Base-by-base conservation (phyloP, 2,113 vertebrate genomes). In the Sinocyclocheilus grahami region DNA sequence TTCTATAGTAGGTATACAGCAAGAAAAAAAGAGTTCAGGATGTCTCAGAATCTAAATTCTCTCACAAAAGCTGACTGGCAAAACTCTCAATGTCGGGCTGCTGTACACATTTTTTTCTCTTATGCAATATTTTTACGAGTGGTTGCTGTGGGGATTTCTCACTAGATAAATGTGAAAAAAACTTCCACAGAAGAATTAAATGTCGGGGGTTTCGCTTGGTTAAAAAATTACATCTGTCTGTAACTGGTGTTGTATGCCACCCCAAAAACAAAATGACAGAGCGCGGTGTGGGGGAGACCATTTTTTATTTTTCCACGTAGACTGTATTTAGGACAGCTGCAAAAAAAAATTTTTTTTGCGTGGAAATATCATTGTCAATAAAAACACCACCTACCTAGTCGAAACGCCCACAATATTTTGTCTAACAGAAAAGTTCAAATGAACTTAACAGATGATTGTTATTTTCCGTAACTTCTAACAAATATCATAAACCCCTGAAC, bases 71-170 rank as follows among this genome's bases (percentile, higher is more conserved):
- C 71, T 71, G 67, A 72, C 69, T 72, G 69, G 33, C 69, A 20
- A 24, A 24, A 48, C 72, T 75, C 12, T 77, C 62, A 67, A 77
- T 48, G 22, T 16, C 18, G 39, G 13, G 11, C 51, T 37, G 16
- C 24, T 20, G 39, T 74, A 67, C 0, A 83, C 30, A 63, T 88
- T 62, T 80, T 16, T 84, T 39, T 18, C 24, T 11, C 0, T 22
- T 12, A 42, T 13, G 13, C 53, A 48, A 33, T 69, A 24, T 74
- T 69, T 79, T 72, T 8, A 46, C 37, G 78, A 72, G 85, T 88
- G 48, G 87, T 85, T 82, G 74, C n/a, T 82, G 51, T 82, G 87
- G 87, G 89, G 86, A 89, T 90, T 90, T 90, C 39, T 74, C 24
- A 78, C 46, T 83, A 55, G 58, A 65, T 67, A 65, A 77, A 48